Evolutionary conservation across 2,113 vertebrate species (phyloP).

Genomic region (Xiphorhynchus elegans): DNA sequence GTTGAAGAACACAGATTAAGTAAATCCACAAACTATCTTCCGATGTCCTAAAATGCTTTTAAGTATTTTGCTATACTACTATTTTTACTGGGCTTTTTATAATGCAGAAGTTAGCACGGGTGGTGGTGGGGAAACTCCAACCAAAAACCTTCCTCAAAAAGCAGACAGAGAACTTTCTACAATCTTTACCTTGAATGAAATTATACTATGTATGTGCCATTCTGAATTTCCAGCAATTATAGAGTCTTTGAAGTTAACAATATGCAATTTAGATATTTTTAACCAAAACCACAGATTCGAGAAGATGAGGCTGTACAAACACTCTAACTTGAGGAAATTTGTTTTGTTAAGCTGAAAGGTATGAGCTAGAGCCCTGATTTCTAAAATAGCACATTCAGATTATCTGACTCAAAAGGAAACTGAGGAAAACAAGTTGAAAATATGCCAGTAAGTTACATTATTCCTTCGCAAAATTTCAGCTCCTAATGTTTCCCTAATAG

Average conservation of each 20-base stretch:
- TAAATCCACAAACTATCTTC: not conserved
- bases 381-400: not conserved
- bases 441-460: not conserved
- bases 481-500: not conserved
- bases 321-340: not conserved
- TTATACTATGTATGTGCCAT: not conserved
- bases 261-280: not conserved
- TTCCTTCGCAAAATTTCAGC: conserved; percentile 5
- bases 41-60: not conserved
- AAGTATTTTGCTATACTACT: not conserved
- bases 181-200: not conserved
- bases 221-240: not conserved
- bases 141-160: not conserved
- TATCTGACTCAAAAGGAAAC: not conserved
- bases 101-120: not conserved
- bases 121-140: not conserved
- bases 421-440: conserved; percentile 7
- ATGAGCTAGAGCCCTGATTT: not conserved
- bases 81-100: not conserved
- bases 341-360: not conserved
- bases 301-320: not conserved
- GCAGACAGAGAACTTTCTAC: not conserved
- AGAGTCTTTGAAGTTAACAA: not conserved
- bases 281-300: not conserved
- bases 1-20: not conserved